Conservation (phyloP, 2,113 vertebrate species). For the Poecilia latipinna region DNA sequence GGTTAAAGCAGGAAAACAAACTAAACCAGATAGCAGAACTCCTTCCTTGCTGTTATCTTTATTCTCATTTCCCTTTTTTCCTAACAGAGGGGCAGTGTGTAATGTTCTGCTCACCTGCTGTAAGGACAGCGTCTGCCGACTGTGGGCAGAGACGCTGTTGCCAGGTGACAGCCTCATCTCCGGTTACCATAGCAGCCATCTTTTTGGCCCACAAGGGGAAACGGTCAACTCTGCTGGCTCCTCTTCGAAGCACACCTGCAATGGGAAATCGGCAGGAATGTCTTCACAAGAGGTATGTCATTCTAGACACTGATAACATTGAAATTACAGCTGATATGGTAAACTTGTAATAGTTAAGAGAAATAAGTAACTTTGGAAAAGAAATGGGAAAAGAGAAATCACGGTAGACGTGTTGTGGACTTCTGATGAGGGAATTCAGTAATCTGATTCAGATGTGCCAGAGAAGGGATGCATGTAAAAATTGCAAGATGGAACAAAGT, state of each 20-base stretch:
- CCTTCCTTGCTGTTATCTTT: neutral
- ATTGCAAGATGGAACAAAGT: too few species aligned
- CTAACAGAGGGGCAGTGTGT: slow-evolving; percentile 89
- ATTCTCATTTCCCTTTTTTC: slow-evolving; percentile 22
- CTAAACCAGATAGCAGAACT: neutral
- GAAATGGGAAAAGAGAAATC: neutral
- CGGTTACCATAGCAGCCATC: slow-evolving; percentile 79
- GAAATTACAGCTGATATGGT: neutral
- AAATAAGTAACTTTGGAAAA: neutral
- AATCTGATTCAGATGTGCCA: too few species aligned
- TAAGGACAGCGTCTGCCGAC: slow-evolving; percentile 96
- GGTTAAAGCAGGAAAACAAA: neutral
- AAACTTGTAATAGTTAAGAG: neutral
- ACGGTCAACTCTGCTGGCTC: slow-evolving; percentile 62
- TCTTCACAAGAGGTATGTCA: slow-evolving; percentile 85
- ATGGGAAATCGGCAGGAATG: slow-evolving; percentile 79
- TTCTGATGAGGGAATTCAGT: too few species aligned
- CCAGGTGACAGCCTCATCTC: slow-evolving; percentile 91
- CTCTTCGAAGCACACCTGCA: slow-evolving; percentile 82
- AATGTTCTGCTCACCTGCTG: slow-evolving; percentile 96
- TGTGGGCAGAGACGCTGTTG: slow-evolving; percentile 96
- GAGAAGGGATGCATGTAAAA: too few species aligned
- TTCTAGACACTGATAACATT: neutral
- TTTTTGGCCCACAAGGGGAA: slow-evolving; percentile 61
- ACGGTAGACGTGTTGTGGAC: too few species aligned